Percentiles rank a stretch among this genome's conserved stretches.
phyloP scores from a whole-genome alignment of 2,888 invertebrate species.

The Steinernema carpocapsae region DNA sequence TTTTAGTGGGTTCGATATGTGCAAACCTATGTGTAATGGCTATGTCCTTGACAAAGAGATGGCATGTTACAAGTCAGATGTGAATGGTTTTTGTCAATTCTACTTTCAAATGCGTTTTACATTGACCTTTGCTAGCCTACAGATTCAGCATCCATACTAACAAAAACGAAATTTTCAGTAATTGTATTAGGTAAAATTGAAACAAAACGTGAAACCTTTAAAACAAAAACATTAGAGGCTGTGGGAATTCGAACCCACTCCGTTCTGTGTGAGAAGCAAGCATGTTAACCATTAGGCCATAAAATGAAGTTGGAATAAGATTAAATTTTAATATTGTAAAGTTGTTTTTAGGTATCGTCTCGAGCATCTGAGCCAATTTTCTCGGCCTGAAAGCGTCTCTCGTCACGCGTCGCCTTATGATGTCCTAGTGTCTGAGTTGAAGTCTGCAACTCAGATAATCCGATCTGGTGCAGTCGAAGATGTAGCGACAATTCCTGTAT shows the following conservation, averaged over 20 bases:
- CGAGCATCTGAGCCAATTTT: slow-evolving; percentile 9
- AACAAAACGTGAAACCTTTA: background rate
- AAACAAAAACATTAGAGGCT: background rate
- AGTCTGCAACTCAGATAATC: slow-evolving; percentile 23
- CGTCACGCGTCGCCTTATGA: slow-evolving; percentile 22
- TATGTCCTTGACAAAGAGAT: background rate
- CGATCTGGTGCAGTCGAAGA: slow-evolving; percentile 29
- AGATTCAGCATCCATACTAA: no score
- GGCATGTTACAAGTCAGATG: background rate
- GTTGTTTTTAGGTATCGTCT: slow-evolving; percentile 10
- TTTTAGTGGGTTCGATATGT: no score
- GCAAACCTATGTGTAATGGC: no score
- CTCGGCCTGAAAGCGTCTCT: slow-evolving; percentile 22
- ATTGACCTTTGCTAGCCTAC: no score
- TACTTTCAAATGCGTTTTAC: no score
- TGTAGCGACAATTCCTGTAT: slow-evolving; percentile 48
- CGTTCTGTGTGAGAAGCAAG: no score
- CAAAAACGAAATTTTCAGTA: no score
- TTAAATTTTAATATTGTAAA: background rate
- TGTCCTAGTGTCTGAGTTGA: slow-evolving; percentile 12
- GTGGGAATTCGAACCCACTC: no score
- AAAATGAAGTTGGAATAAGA: no score
- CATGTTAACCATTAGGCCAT: no score
- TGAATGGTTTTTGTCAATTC: background rate
- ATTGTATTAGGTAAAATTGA: background rate